Evolutionary conservation across 2,113 vertebrate genomes (phyloP).

Genomic region (Mellivora capensis): DNA sequence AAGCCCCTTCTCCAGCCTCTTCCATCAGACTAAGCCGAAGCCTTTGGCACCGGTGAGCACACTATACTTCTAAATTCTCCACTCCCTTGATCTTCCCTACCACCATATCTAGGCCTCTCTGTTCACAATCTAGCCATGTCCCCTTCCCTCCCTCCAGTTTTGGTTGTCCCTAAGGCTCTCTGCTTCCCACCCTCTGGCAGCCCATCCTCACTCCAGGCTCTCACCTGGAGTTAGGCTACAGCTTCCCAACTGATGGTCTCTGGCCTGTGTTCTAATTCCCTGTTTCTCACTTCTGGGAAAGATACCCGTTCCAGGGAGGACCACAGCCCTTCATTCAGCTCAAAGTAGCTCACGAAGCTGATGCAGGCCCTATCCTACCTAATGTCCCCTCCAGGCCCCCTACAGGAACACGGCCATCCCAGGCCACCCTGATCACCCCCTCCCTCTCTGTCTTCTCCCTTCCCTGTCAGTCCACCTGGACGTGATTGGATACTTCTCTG

Average conservation of each 20-base stretch:
- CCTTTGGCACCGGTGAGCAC: not conserved
- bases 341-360: not conserved
- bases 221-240: not conserved
- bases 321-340: too few relatives aligned
- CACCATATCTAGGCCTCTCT: not conserved
- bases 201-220: not conserved
- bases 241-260: not conserved
- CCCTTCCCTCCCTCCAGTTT: not conserved
- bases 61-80: not conserved
- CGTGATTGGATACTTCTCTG: not conserved
- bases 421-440: accelerated
- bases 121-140: not conserved
- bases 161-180: not conserved
- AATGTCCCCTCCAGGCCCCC: not conserved
- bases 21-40: not conserved
- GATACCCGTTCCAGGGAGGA: not conserved
- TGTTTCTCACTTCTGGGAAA: not conserved
- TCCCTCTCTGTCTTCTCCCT: not conserved
- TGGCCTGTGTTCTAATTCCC: not conserved
- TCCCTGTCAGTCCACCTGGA: not conserved
- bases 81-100: not conserved
- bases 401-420: not conserved
- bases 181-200: not conserved
- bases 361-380: not conserved
- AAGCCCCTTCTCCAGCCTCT: not conserved